Evolutionary conservation across 1,140 invertebrate species (phyloP).

Genomic region (Choristoneura fumiferana): DNA sequence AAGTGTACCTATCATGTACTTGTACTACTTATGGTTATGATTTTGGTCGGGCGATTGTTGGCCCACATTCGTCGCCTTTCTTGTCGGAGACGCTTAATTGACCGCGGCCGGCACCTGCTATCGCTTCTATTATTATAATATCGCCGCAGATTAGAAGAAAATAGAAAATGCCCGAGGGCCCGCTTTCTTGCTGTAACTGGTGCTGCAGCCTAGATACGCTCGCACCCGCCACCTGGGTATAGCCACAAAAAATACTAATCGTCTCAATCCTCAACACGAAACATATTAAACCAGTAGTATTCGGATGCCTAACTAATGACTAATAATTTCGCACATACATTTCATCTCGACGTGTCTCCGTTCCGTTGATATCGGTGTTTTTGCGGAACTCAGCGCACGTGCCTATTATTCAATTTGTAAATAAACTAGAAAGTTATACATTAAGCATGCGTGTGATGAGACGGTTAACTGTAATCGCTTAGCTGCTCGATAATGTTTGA

Average conservation of each 20-base stretch:
- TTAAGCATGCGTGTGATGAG: neutral
- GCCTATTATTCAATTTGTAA: conserved; percentile 8
- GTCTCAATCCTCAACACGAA: conserved; percentile 10
- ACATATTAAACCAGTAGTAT: neutral
- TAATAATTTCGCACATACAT: conserved; percentile 9
- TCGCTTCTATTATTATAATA: conserved; percentile 58
- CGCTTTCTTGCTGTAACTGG: conserved; percentile 52
- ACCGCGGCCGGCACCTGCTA: conserved; percentile 42
- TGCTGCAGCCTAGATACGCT: conserved; percentile 42
- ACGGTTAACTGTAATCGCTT: neutral
- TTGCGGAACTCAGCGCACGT: neutral
- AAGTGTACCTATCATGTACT: conserved; percentile 9
- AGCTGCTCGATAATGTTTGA: neutral
- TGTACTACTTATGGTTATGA: conserved; percentile 30
- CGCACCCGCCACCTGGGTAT: conserved; percentile 37
- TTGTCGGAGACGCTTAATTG: conserved; percentile 48
- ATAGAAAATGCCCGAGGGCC: conserved; percentile 63
- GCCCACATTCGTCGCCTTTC: conserved; percentile 38
- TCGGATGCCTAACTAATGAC: conserved; percentile 15
- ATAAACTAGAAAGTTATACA: conserved; percentile 12
- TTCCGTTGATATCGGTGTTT: neutral
- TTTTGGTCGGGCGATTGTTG: conserved; percentile 35
- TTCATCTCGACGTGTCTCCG: neutral
- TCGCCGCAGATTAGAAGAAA: conserved; percentile 60
- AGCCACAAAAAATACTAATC: conserved; percentile 39